phyloP scores from a whole-genome alignment of 1,140 invertebrate species.

The Caenorhabditis brenneri region DNA sequence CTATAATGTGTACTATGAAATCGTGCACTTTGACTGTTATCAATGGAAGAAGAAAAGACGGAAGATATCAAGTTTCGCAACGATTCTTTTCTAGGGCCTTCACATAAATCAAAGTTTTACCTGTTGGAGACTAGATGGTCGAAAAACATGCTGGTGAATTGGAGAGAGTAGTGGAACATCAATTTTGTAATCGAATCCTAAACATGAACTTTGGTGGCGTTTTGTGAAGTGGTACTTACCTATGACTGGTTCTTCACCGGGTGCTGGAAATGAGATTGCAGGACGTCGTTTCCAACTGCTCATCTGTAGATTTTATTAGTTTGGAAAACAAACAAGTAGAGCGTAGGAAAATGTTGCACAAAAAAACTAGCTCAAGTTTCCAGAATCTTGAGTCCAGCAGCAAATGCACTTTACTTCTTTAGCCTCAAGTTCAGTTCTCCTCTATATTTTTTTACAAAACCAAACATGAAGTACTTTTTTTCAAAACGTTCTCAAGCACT shows the following conservation, averaged over 20 bases:
- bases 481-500: background rate
- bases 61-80: background rate
- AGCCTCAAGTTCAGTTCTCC: too few species aligned
- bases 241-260: conserved; percentile 38
- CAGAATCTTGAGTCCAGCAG: too few species aligned
- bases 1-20: background rate
- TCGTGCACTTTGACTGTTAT: conserved; percentile 5
- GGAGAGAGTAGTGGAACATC: conserved; percentile 52
- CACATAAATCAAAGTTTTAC: conserved; percentile 14
- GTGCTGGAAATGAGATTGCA: conserved; percentile 47
- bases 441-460: too few species aligned
- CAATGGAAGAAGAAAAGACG: background rate
- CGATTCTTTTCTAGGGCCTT: background rate
- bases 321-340: too few species aligned
- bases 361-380: too few species aligned
- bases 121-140: conserved; percentile 51
- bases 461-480: background rate
- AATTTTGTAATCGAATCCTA: conserved; percentile 32
- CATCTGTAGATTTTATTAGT: conserved; percentile 4
- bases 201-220: background rate
- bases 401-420: too few species aligned
- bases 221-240: conserved; percentile 10
- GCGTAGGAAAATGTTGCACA: too few species aligned
- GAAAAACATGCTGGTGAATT: conserved; percentile 53
- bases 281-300: conserved; percentile 46